Evolutionary conservation across 2,888 invertebrate genomes (phyloP), one percentile per base, ranked within the genome.

Genomic region (Agonopterix subpropinquella): DNA sequence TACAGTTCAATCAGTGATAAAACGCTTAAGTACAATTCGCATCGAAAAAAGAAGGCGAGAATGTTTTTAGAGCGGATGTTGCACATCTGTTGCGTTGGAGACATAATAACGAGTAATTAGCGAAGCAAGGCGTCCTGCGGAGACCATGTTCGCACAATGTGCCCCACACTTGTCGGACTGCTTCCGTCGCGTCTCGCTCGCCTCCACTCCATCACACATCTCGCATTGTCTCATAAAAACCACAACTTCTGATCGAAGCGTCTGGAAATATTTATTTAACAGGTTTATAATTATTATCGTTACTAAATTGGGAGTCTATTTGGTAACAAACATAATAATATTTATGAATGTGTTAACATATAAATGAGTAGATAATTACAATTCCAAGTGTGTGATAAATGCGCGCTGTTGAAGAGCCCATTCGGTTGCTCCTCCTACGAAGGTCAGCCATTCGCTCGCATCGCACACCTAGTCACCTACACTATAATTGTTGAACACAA

Each of bases 51-150:
- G 56, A 59, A 44, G 48, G 52, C 48, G 46, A 54, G 52, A n/a
- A 11, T 11, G 13, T 53, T 59, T 71, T 65, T 65, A 53, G 69
- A 80, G 65, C 87, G 88, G 88, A 88, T 88, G 88, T 84, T 70
- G 77, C 80, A 80, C 88, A 88, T 87, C 80, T 87, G 88, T 77
- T 80, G 75, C 64, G 65, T 73, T 72, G 77, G 77, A 77, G 81
- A 78, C 81, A 80, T 78, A 81, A 82, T 83, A 80, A 81, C 73
- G 73, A 78, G 81, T 80, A 85, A 87, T 87, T 87, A 86, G 81
- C 77, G 64, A 77, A 76, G 70, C 72, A 75, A 73, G 70, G 70
- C 61, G 67, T 67, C 70, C 69, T 68, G 67, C 54, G 53, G 53
- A 54, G 55, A 54, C 57, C 67, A 65, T 68, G 74, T 84, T 86